These are phyloP conservation scores for Acanthurus leucopareius DNA, from an alignment of 2,797 vertebrate species.

Conservation along the genomic window DNA sequence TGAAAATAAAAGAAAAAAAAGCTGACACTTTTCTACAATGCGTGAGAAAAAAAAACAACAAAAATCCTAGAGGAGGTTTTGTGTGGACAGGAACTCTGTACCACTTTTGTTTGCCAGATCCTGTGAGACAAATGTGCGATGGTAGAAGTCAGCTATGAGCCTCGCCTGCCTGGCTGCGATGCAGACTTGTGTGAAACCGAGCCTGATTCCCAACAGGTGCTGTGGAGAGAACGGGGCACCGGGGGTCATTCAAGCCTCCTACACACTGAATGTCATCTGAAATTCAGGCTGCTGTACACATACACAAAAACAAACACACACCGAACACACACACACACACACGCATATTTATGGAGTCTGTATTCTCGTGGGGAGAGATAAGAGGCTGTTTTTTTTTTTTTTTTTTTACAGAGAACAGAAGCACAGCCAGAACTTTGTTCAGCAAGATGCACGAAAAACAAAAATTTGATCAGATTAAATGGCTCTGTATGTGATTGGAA, in stretches of 20 bases:
- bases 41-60: neutral
- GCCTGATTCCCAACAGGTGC: constrained; percentile 83
- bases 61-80: constrained; percentile 47
- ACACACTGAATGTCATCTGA: constrained; percentile 79
- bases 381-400: constrained; percentile 46
- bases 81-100: constrained; percentile 49
- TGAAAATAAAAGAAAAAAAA: constrained; percentile 38
- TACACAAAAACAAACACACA: constrained; percentile 43
- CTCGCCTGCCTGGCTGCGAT: constrained; percentile 2
- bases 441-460: constrained; percentile 30
- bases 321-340: constrained; percentile 30
- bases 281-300: constrained; percentile 61
- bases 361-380: constrained; percentile 52
- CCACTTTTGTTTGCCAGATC: constrained; percentile 49
- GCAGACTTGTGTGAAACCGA: constrained; percentile 62
- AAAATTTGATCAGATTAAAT: constrained; percentile 40
- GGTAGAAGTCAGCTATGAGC: constrained; percentile 54
- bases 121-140: constrained; percentile 59
- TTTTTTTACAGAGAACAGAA: constrained; percentile 54
- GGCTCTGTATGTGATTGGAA: constrained; percentile 8
- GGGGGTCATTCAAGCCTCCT: constrained; percentile 79
- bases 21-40: neutral
- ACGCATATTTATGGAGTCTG: constrained; percentile 59
- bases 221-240: constrained; percentile 68
- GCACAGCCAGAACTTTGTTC: constrained; percentile 42